Conservation (phyloP, 2,888 invertebrate species). For the Scaptomyza polygonia region DNA sequence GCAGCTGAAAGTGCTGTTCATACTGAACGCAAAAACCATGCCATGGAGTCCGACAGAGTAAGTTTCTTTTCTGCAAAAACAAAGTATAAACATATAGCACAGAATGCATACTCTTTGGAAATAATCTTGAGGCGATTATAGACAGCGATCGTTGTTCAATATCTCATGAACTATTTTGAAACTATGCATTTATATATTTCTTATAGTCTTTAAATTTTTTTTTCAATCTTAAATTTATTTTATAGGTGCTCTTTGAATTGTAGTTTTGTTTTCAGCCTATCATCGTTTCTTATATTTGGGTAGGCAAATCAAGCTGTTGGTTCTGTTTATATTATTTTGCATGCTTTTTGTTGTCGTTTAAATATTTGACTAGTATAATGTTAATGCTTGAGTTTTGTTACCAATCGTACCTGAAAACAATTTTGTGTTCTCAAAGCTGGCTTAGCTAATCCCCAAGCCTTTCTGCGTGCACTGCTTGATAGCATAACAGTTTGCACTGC, state of each 20-base stretch:
- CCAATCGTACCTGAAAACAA: too few species aligned
- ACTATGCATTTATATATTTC: background rate
- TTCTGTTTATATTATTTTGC: conserved; percentile 19
- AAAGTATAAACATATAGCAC: too few species aligned
- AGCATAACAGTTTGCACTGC: conserved; percentile 13
- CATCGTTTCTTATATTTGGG: conserved; percentile 51
- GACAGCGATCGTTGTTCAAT: too few species aligned
- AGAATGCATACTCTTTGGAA: background rate
- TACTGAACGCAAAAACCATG: conserved; percentile 32
- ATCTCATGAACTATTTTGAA: too few species aligned
- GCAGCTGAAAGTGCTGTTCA: conserved; percentile 17
- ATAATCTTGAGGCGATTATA: too few species aligned
- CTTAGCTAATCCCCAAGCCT: too few species aligned
- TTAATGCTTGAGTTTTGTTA: too few species aligned
- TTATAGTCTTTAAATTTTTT: conserved; percentile 11
- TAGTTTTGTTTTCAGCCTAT: conserved; percentile 48
- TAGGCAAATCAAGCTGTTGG: conserved; percentile 42
- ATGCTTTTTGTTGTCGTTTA: conserved; percentile 25
- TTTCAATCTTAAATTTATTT: conserved; percentile 45
- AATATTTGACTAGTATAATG: too few species aligned
- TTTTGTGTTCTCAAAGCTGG: too few species aligned
- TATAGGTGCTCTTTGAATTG: conserved; percentile 66
- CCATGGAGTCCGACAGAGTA: conserved; percentile 78
- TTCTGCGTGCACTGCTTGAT: background rate
- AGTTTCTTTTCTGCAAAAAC: conserved; percentile 15